Evolutionary conservation across 2,797 vertebrate genomes (phyloP), one percentile per base, ranked within the genome.

Genomic region (Echiichthys vipera): DNA sequence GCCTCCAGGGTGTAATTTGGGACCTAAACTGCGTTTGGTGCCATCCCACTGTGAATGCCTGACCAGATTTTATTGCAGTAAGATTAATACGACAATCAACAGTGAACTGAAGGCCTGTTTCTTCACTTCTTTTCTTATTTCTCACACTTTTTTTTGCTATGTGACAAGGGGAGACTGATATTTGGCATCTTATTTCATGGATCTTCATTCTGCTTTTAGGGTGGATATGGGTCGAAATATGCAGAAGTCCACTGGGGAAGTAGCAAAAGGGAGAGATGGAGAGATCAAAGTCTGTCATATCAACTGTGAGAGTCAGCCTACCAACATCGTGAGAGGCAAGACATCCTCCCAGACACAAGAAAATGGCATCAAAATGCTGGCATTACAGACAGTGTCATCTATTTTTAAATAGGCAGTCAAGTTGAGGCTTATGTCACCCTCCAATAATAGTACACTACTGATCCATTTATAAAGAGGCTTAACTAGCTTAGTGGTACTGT

Each of bases 241-340:
- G 79, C 84, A 83, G 83, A 83, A 62, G 90, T 88, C 86, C 83
- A 71, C 74, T 62, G 84, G 83, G 81, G 76, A 30, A 81, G 82
- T 39, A 78, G 79, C 69, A 77, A 81, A 70, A 86, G 50, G 71
- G 62, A 85, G 65, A 79, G 70, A 78, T 70, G 81, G 32, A 56
- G 75, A 89, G 88, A 91, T 91, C 89, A 89, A 91, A 92, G 89
- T 83, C 74, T 90, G 89, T 90, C 88, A 90, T 77, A 80, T 87
- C 74, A 79, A 59, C 83, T 77, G 73, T 84, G 76, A 86, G 89
- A 90, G 81, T 90, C 88, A 90, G 84, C 56, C 78, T 65, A 57
- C 84, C 76, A 71, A 68, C 70, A 83, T 46, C 15, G 47, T 68
- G 69, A 85, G 85, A 87, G 61, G 75, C 77, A 77, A 89, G 82